A percentile compares a stretch with the other conserved stretches of the same genome.
phyloP scores from a whole-genome alignment of 2,113 vertebrate genomes.

The Corythaeola cristata region DNA sequence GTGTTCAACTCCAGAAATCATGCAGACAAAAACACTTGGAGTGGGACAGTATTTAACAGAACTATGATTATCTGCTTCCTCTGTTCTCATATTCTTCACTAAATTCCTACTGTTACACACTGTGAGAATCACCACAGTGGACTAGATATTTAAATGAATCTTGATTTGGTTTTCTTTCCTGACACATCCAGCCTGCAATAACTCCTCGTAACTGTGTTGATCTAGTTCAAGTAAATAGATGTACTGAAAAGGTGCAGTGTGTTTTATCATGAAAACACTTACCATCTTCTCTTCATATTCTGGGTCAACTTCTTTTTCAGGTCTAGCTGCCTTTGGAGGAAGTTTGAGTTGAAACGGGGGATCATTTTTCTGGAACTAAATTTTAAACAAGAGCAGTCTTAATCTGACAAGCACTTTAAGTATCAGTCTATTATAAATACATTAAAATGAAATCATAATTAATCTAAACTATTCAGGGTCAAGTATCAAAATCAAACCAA shows the following conservation, averaged over 20 bases:
- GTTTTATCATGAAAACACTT: slow-evolving; percentile 29
- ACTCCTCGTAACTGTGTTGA: not conserved
- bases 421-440: not conserved
- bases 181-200: not conserved
- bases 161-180: not conserved
- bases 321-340: slow-evolving; percentile 76
- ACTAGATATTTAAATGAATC: not conserved
- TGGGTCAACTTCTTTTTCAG: slow-evolving; percentile 81
- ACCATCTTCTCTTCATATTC: slow-evolving; percentile 90
- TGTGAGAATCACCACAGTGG: not conserved
- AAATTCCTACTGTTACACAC: not conserved
- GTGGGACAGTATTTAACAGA: not conserved
- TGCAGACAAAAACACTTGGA: not conserved
- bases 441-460: not conserved
- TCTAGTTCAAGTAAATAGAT: not conserved
- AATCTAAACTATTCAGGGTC: not conserved
- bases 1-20: not conserved
- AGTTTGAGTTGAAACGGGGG: slow-evolving; percentile 78
- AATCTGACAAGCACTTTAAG: not conserved
- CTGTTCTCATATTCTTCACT: not conserved
- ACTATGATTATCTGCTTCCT: not conserved
- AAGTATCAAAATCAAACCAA: not conserved
- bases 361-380: slow-evolving; percentile 77
- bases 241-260: not conserved
- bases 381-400: not conserved